A percentile compares a stretch with the other conserved stretches of the same genome.
These are phyloP conservation scores for Dynastes grantii DNA, from an alignment of 2,888 invertebrate species.

Conservation along the genomic window DNA sequence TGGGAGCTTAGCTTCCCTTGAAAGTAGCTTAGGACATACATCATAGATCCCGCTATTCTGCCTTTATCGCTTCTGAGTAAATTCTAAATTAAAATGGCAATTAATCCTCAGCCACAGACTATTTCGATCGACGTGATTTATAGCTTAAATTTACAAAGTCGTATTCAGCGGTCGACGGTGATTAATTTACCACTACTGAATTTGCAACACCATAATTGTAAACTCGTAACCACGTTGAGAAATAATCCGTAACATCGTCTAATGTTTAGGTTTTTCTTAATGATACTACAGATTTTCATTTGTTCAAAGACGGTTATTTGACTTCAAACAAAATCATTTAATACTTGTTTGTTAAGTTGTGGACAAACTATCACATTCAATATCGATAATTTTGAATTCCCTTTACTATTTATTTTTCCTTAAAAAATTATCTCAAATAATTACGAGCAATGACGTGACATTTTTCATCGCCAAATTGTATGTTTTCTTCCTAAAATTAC, in stretches of 20 bases:
- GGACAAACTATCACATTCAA: too few species aligned
- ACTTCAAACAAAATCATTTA: too few species aligned
- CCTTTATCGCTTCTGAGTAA: conserved; percentile 8
- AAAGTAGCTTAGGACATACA: background rate
- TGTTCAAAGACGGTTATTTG: too few species aligned
- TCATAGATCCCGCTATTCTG: conserved; percentile 15
- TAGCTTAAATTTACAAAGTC: conserved; percentile 10
- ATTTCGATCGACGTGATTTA: conserved; percentile 38
- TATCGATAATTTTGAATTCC: too few species aligned
- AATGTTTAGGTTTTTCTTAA: background rate
- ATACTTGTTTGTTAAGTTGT: too few species aligned
- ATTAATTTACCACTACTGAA: conserved; percentile 34
- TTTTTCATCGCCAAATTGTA: too few species aligned
- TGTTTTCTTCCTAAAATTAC: too few species aligned
- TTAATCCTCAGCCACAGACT: conserved; percentile 33
- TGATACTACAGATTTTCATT: too few species aligned
- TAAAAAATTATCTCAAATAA: too few species aligned
- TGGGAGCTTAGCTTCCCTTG: background rate
- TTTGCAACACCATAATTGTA: conserved; percentile 21
- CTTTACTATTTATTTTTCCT: too few species aligned
- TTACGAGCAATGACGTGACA: too few species aligned
- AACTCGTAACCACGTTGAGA: conserved; percentile 15
- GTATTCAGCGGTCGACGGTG: conserved; percentile 17
- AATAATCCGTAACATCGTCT: background rate
- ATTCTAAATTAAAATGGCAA: conserved; percentile 33